Evolutionary conservation across 2,113 vertebrate genomes (phyloP).

Genomic region (Nibea coibor): DNA sequence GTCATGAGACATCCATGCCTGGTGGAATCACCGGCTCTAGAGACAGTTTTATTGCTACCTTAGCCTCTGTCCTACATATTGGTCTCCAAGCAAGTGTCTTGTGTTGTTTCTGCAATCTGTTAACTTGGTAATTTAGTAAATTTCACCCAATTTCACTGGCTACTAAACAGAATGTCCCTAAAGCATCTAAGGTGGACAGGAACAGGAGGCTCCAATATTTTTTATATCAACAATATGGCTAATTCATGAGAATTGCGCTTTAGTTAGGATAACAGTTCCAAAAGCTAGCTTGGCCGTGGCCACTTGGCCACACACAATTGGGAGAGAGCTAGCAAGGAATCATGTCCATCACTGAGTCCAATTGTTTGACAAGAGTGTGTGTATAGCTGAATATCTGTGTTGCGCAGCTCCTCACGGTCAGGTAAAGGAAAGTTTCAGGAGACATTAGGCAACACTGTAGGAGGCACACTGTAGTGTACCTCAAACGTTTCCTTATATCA

Average conservation of each 20-base stretch:
- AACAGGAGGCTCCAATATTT: not conserved
- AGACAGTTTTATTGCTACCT: too few species aligned
- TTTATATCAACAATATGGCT: not conserved
- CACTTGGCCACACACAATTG: not conserved
- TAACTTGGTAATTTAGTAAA: not conserved
- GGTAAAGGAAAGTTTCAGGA: not conserved
- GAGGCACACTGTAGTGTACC: too few species aligned
- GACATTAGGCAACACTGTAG: not conserved
- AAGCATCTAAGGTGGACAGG: not conserved
- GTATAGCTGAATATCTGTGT: not conserved
- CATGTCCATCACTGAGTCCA: not conserved
- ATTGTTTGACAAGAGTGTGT: not conserved
- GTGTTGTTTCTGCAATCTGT: not conserved
- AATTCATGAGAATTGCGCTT: not conserved
- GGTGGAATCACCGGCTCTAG: too few species aligned
- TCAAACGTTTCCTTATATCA: not conserved
- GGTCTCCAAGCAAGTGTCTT: not conserved
- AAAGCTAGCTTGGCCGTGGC: too few species aligned
- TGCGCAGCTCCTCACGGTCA: not conserved
- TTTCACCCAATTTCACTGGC: not conserved
- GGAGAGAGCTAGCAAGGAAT: not conserved
- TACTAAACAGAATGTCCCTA: not conserved
- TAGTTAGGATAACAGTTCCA: not conserved
- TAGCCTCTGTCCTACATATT: too few species aligned
- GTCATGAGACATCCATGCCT: too few species aligned